A percentile compares a stretch with the other conserved stretches of the same genome.
Evolutionary conservation across 2,797 vertebrate species (phyloP).

Genomic region (Thamnophis elegans): DNA sequence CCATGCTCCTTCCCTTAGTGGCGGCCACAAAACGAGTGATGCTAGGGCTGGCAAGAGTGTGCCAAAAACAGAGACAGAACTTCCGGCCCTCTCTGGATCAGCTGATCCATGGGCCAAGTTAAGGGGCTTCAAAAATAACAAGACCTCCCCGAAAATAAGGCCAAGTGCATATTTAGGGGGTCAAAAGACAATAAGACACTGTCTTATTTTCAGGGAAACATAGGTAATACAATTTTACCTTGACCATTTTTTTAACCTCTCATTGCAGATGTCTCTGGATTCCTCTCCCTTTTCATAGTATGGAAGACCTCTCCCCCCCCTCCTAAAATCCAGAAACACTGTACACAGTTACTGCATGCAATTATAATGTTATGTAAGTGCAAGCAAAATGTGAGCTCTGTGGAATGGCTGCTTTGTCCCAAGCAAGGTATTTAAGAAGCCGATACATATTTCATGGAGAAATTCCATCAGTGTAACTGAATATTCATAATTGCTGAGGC

Average conservation of each 20-base stretch:
- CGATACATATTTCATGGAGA: background rate
- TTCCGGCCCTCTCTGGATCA: too few relatives aligned
- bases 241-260: background rate
- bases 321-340: background rate
- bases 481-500: background rate
- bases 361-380: background rate
- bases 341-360: background rate
- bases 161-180: too few relatives aligned
- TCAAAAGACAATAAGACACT: too few relatives aligned
- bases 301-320: accelerated
- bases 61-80: too few relatives aligned
- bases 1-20: too few relatives aligned
- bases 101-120: too few relatives aligned
- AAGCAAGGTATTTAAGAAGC: background rate
- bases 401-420: background rate
- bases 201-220: too few relatives aligned
- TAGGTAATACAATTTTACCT: background rate
- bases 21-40: too few relatives aligned
- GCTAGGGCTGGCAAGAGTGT: too few relatives aligned
- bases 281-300: background rate
- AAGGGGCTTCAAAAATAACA: too few relatives aligned
- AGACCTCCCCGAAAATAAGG: too few relatives aligned
- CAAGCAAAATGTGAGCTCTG: background rate
- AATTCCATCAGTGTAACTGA: background rate
- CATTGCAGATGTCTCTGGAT: background rate